Conservation (phyloP, 2,888 invertebrate species). For the Drosophila picticornis region DNA sequence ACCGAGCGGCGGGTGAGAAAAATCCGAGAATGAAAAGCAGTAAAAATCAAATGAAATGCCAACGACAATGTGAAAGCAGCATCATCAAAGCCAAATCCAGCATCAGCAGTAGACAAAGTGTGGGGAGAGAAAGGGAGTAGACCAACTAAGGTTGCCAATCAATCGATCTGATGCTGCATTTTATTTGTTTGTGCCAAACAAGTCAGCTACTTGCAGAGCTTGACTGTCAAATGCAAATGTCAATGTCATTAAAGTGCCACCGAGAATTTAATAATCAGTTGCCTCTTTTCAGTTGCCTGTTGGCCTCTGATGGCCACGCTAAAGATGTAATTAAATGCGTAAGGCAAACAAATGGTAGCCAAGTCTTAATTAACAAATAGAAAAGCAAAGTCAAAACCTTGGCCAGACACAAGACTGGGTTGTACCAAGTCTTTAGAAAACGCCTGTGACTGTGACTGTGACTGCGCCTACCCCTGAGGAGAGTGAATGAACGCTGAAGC, state of each 20-base stretch:
- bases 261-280: constrained; percentile 58
- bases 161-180: constrained; percentile 68
- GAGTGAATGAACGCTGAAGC: constrained; percentile 79
- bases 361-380: constrained; percentile 76
- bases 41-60: constrained; percentile 69
- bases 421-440: constrained; percentile 22
- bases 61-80: constrained; percentile 56
- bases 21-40: constrained; percentile 43
- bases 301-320: constrained; percentile 47
- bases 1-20: constrained; percentile 4
- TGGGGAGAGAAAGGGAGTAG: neutral
- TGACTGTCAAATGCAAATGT: constrained; percentile 64
- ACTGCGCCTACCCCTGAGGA: constrained; percentile 7
- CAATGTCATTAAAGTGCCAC: constrained; percentile 71
- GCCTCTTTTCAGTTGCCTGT: constrained; percentile 8
- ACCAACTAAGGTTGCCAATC: constrained; percentile 55
- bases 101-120: constrained; percentile 15
- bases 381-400: constrained; percentile 71
- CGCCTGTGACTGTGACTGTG: neutral
- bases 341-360: constrained; percentile 42
- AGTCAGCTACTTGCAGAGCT: constrained; percentile 47
- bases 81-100: constrained; percentile 44
- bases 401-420: constrained; percentile 59
- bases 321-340: constrained; percentile 78
- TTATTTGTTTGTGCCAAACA: constrained; percentile 65